Conservation (phyloP, 2,797 vertebrate species). For the Phataginus tricuspis region DNA sequence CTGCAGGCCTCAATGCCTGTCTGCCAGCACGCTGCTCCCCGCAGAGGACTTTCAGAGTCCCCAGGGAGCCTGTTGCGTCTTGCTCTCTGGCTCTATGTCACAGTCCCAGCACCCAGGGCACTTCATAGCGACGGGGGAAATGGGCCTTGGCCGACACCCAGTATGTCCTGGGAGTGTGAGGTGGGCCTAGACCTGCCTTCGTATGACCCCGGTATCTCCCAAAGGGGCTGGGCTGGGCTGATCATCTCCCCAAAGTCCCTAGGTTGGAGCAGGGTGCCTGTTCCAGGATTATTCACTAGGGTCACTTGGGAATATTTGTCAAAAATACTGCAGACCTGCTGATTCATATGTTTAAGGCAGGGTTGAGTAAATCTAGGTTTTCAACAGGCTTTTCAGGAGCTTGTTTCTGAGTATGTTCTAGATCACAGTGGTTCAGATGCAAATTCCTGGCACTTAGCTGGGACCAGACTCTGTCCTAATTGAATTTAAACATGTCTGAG, state of each 20-base stretch:
- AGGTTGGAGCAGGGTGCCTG: neutral
- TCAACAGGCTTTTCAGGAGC: neutral
- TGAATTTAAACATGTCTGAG: neutral
- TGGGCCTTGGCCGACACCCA: neutral
- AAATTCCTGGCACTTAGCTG: neutral
- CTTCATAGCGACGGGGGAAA: neutral
- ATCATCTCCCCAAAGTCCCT: neutral
- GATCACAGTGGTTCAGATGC: neutral
- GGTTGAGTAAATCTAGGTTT: neutral
- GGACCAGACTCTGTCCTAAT: neutral
- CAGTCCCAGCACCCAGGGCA: neutral
- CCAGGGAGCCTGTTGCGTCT: rapidly evolving
- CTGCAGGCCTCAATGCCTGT: neutral
- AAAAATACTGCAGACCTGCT: neutral
- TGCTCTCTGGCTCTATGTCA: neutral
- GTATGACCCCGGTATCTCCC: rapidly evolving
- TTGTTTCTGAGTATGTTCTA: neutral
- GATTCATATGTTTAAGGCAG: neutral
- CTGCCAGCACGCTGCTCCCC: neutral
- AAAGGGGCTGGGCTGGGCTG: neutral
- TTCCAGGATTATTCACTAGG: neutral
- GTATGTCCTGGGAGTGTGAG: neutral
- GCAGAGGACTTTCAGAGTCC: neutral
- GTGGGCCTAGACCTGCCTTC: neutral
- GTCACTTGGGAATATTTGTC: neutral